Percentiles rank a stretch among this genome's conserved stretches.
These are phyloP conservation scores for Steinernema feltiae DNA, from an alignment of 1,140 invertebrate species.

Conservation along the genomic window DNA sequence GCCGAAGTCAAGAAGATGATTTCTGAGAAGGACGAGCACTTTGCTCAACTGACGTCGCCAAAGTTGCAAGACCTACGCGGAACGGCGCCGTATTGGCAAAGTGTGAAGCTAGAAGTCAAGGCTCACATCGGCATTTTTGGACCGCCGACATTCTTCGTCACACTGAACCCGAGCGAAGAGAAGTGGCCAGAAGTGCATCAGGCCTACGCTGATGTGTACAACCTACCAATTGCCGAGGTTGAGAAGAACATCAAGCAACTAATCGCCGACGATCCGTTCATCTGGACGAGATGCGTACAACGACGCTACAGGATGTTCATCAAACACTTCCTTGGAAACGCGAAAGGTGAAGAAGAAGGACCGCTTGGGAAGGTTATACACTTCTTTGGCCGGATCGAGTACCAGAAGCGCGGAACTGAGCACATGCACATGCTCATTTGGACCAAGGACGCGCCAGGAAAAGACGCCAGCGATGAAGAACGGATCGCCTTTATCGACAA, in stretches of 20 bases:
- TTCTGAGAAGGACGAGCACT: not conserved
- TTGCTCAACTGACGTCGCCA: not conserved
- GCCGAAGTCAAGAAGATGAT: not conserved
- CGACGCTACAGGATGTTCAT: slow-evolving; percentile 1
- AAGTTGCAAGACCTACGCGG: not conserved
- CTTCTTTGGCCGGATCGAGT: slow-evolving; percentile 58
- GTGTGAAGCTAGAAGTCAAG: not conserved
- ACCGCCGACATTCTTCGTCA: slow-evolving; percentile 21
- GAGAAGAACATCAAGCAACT: not conserved
- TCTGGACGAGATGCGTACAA: not conserved
- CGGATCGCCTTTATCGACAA: not conserved
- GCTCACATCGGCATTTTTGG: not conserved
- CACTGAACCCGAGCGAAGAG: slow-evolving; percentile 4
- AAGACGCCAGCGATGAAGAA: slow-evolving; percentile 48
- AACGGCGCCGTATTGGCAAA: not conserved
- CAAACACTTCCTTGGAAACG: slow-evolving; percentile 21
- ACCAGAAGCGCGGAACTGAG: slow-evolving; percentile 60
- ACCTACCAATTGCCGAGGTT: not conserved
- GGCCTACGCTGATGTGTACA: not conserved
- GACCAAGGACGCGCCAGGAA: slow-evolving; percentile 56
- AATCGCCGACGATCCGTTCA: not conserved
- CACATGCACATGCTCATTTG: slow-evolving; percentile 60
- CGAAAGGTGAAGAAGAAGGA: not conserved
- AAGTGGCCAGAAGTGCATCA: not conserved
- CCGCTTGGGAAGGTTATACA: slow-evolving; percentile 36